Evolutionary conservation across 2,797 vertebrate genomes (phyloP), one percentile per base, ranked within the genome.

Genomic region (Zenarchopterus dispar): DNA sequence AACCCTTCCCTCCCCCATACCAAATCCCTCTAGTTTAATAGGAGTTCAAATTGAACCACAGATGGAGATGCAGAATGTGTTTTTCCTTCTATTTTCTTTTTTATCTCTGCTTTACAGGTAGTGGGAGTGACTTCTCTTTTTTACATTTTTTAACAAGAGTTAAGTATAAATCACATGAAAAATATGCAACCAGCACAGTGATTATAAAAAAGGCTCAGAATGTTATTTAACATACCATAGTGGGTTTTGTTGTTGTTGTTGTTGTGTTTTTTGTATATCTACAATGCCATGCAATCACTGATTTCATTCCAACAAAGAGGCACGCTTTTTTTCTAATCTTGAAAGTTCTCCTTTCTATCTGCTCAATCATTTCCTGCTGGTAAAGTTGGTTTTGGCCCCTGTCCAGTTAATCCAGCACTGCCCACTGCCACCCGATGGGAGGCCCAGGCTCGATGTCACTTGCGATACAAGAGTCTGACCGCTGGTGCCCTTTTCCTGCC

Each of bases 41-140:
- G 71, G 67, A 81, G 75, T 81, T 91, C 82, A 67, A 85, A 88
- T 75, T 77, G 67, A 88, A 81, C 65, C 69, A 44, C 58, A 79
- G 82, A 89, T 78, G 78, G 70, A 78, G 66, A 81, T 19, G 53
- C 62, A 21, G 52, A 68, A 48, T 48, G 58, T 77, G 3, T 36
- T 36, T 36, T 10, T 8, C 9, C 2, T 13, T 13, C 13, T 36
- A 3, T 39, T 15, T 16, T 39, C 5, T 8, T 39, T 83, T 82
- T 90, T 89, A 91, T 90, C 88, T 80, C 53, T 57, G 70, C 56
- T 58, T 73, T 61, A 79, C 84, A 90, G 84, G 81, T 81, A 74
- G 61, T 77, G 73, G 41, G 66, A 73, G 70, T 58, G 77, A 66
- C 67, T 41, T 52, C 67, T 56, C 73, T 61, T 50, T 49, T 49